phyloP scores from a whole-genome alignment of 1,140 invertebrate genomes.

The Adelges cooleyi region DNA sequence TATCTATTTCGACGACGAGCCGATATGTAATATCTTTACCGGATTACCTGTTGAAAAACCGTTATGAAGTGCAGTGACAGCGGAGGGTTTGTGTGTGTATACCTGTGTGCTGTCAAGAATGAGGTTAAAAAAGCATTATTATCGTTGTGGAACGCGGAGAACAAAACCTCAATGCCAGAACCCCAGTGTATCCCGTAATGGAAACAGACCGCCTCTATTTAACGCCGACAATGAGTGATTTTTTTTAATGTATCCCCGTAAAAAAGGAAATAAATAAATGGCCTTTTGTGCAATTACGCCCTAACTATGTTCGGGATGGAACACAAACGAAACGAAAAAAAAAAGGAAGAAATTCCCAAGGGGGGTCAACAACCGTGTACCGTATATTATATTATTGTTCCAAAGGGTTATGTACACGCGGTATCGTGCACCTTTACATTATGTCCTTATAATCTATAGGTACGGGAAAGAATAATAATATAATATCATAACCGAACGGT shows the following conservation, averaged over 20 bases:
- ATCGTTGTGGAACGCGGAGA: neutral
- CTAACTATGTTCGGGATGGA: neutral
- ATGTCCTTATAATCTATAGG: too few species aligned
- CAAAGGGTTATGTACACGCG: conserved; percentile 25
- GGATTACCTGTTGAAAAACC: conserved; percentile 24
- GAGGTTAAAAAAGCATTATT: conserved; percentile 7
- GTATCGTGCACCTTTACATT: too few species aligned
- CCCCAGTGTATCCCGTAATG: neutral
- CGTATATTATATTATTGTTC: neutral
- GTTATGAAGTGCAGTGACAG: neutral
- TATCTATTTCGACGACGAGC: too few species aligned
- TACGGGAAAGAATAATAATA: too few species aligned
- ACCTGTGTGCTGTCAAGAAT: conserved; percentile 15
- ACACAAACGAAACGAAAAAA: too few species aligned
- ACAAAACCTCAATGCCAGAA: neutral
- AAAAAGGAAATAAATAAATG: conserved; percentile 28
- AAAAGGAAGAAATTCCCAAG: conserved; percentile 11
- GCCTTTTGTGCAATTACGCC: conserved; percentile 25
- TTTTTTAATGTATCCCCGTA: conserved; percentile 16
- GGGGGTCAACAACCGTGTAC: conserved; percentile 23
- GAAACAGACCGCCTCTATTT: conserved; percentile 28
- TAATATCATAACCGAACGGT: too few species aligned
- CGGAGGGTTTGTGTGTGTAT: neutral
- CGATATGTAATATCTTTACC: too few species aligned
- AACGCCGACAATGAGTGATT: conserved; percentile 26